A percentile compares a stretch with the other conserved stretches of the same genome.
Conservation (phyloP, 2,797 vertebrate genomes). For the Sebastes wilsoni region DNA sequence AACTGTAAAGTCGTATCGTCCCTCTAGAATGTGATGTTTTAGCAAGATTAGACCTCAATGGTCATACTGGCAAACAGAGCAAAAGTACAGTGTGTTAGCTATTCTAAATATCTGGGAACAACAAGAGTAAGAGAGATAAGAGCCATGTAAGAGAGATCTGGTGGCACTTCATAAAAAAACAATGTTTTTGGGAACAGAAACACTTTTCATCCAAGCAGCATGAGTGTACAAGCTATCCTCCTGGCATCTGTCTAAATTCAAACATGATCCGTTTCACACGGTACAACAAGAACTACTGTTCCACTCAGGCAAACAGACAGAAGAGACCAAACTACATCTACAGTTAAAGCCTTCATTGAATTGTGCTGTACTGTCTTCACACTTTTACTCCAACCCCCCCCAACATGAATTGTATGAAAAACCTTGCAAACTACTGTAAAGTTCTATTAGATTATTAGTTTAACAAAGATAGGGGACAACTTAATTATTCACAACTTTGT, state of each 20-base stretch:
- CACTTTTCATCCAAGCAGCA: background rate
- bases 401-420: background rate
- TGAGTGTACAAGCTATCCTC: background rate
- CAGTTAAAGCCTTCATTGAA: slow-evolving; percentile 27
- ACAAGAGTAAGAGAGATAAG: background rate
- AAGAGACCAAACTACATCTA: slow-evolving; percentile 55
- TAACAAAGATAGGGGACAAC: background rate
- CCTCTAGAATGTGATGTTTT: background rate
- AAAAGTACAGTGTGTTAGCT: background rate
- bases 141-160: background rate
- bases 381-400: background rate
- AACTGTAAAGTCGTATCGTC: background rate
- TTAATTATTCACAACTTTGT: background rate
- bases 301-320: slow-evolving; percentile 5
- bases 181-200: background rate
- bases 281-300: slow-evolving; percentile 23
- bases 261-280: slow-evolving; percentile 31
- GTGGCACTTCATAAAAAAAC: background rate
- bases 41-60: background rate
- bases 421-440: background rate
- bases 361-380: background rate
- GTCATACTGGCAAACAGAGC: background rate
- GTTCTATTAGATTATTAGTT: background rate
- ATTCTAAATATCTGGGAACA: background rate
- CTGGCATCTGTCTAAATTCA: slow-evolving; percentile 19